A percentile compares a stretch with the other conserved stretches of the same genome.
These are phyloP conservation scores for Chinchilla lanigera DNA, from an alignment of 2,113 vertebrate species.

Conservation along the genomic window DNA sequence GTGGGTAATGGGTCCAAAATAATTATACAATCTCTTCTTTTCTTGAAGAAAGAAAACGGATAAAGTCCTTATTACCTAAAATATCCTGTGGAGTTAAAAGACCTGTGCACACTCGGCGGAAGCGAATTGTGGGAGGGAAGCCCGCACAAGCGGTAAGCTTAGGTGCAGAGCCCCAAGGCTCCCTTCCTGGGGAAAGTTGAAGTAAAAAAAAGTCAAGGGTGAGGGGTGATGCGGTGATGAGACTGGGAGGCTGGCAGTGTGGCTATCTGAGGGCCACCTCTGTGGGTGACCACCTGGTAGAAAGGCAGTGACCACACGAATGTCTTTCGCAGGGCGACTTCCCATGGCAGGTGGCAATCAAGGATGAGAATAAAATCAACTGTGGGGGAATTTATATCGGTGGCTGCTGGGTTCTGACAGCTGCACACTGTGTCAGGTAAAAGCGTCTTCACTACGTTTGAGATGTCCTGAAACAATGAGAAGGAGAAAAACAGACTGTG, in stretches of 20 bases:
- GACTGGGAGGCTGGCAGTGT: background rate
- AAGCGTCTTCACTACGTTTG: background rate
- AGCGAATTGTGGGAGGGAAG: slow-evolving; percentile 88
- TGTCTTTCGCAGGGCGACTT: slow-evolving; percentile 91
- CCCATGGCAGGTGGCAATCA: slow-evolving; percentile 96
- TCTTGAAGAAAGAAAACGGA: slow-evolving; percentile 88
- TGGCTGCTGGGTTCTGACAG: slow-evolving; percentile 96
- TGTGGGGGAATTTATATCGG: slow-evolving; percentile 96
- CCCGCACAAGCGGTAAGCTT: slow-evolving; percentile 84
- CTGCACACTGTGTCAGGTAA: slow-evolving; percentile 97
- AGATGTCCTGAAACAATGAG: slow-evolving; percentile 32
- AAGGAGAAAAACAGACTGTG: background rate
- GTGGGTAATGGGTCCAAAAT: background rate
- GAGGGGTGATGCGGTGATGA: background rate
- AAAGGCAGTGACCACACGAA: background rate
- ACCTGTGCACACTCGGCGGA: slow-evolving; percentile 75
- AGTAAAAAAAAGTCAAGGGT: background rate
- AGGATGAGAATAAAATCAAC: slow-evolving; percentile 83
- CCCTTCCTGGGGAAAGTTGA: background rate
- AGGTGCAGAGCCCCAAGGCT: fast-evolving
- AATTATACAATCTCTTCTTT: slow-evolving; percentile 71
- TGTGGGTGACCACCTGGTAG: background rate
- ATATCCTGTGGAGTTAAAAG: slow-evolving; percentile 85
- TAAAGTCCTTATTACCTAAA: slow-evolving; percentile 83
- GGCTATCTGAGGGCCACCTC: background rate